These are phyloP conservation scores for Lampris incognitus DNA, from an alignment of 2,113 vertebrate species.

Conservation along the genomic window DNA sequence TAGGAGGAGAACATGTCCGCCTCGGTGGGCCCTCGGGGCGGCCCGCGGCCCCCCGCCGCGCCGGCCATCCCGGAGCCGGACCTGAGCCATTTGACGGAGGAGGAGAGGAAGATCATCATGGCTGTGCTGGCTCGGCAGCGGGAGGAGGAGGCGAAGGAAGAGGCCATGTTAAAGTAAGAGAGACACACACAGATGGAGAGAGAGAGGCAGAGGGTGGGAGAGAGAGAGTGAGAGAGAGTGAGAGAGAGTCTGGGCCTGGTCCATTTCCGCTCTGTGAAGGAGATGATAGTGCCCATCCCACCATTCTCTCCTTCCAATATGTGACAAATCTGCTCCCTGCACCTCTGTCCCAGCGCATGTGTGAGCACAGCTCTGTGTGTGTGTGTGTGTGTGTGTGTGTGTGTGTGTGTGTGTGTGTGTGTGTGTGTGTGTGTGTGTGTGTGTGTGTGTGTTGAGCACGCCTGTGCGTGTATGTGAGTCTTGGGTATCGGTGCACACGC, in stretches of 20 bases:
- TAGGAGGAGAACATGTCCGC: slow-evolving; percentile 87
- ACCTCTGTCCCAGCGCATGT: background rate
- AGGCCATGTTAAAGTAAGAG: slow-evolving; percentile 98
- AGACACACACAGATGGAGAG: slow-evolving; percentile 18
- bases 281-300: slow-evolving; percentile 44
- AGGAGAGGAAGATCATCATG: slow-evolving; percentile 98
- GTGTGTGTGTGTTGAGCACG: background rate
- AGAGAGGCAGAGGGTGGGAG: slow-evolving; percentile 11
- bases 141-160: slow-evolving; percentile 97
- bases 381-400: slow-evolving; percentile 24
- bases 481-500: slow-evolving; percentile 28
- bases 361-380: slow-evolving; percentile 24
- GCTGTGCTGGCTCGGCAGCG: slow-evolving; percentile 97
- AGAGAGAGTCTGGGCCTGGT: slow-evolving; percentile 40
- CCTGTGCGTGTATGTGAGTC: background rate
- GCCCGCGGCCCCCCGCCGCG: slow-evolving; percentile 92
- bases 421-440: slow-evolving; percentile 20
- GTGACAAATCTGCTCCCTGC: slow-evolving; percentile 24
- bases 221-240: slow-evolving; percentile 17
- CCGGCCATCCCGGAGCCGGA: slow-evolving; percentile 95
- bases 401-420: slow-evolving; percentile 32
- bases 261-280: slow-evolving; percentile 36
- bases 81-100: slow-evolving; percentile 99
- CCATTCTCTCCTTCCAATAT: slow-evolving; percentile 25
- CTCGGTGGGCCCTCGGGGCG: slow-evolving; percentile 93